Percentiles rank a stretch among this genome's conserved stretches.
phyloP scores from a whole-genome alignment of 1,140 invertebrate species.

The Zophobas atratus region DNA sequence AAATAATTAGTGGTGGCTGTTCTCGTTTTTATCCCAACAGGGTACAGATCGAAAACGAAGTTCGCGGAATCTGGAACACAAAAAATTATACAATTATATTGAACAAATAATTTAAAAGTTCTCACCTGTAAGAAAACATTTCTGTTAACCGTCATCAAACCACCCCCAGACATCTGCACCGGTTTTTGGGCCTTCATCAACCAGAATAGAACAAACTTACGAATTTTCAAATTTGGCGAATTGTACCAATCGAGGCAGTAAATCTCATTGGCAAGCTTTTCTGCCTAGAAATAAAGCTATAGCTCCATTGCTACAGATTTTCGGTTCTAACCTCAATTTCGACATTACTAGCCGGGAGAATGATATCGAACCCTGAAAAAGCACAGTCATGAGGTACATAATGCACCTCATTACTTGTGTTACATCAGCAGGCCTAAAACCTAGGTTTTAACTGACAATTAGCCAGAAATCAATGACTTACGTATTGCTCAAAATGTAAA shows the following conservation, averaged over 20 bases:
- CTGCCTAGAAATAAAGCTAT: constrained; percentile 1
- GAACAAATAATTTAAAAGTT: not conserved
- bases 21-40: too few relatives aligned
- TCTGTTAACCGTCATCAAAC: constrained; percentile 1
- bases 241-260: constrained; percentile 20
- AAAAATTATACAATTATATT: too few relatives aligned
- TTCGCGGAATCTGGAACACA: too few relatives aligned
- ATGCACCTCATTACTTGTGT: not conserved
- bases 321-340: not conserved
- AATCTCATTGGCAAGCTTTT: constrained; percentile 8
- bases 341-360: not conserved
- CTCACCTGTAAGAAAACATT: not conserved
- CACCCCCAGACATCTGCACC: constrained; percentile 2
- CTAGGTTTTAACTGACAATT: not conserved
- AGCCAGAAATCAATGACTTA: not conserved
- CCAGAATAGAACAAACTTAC: constrained; percentile 19
- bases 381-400: not conserved
- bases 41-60: too few relatives aligned
- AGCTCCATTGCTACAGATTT: not conserved
- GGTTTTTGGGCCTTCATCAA: constrained; percentile 19
- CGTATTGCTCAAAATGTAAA: not conserved
- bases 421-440: not conserved
- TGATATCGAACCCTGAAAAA: not conserved
- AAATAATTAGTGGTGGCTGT: too few relatives aligned
- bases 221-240: constrained; percentile 1